Percentiles rank a stretch among this genome's conserved stretches.
These are phyloP conservation scores for Strigops habroptila DNA, from an alignment of 2,113 vertebrate genomes.

Conservation along the genomic window DNA sequence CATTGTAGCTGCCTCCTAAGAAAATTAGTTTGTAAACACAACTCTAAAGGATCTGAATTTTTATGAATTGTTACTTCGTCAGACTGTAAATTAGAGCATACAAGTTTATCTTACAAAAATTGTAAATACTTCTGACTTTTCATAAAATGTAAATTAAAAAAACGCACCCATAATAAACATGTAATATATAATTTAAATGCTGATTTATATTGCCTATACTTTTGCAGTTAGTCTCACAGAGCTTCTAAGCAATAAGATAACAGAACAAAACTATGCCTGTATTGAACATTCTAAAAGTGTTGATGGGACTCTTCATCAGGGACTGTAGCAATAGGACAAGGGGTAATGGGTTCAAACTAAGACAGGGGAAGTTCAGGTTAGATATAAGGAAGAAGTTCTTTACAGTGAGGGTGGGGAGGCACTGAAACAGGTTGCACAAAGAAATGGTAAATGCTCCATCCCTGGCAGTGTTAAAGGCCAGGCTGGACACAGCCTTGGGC, in stretches of 20 bases:
- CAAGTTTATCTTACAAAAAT: constrained; percentile 78
- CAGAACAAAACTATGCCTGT: not conserved
- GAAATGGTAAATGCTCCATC: not conserved
- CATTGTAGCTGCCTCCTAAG: constrained; percentile 77
- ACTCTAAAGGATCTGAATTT: constrained; percentile 74
- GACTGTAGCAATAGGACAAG: not conserved
- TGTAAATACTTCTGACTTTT: constrained; percentile 91
- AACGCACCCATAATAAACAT: constrained; percentile 93
- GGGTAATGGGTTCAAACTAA: not conserved
- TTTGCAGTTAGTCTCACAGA: not conserved
- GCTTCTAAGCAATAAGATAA: not conserved
- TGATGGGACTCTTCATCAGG: not conserved
- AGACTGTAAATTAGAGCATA: constrained; percentile 82
- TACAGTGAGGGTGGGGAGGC: not conserved
- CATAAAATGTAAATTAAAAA: constrained; percentile 86
- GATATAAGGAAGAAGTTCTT: not conserved
- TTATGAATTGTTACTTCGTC: constrained; percentile 71
- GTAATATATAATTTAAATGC: constrained; percentile 83
- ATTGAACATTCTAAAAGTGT: not conserved
- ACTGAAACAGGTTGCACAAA: not conserved
- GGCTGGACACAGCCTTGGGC: not conserved
- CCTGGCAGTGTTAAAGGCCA: not conserved
- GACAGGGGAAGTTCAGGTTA: not conserved
- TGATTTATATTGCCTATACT: constrained; percentile 46
- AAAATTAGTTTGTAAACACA: constrained; percentile 77